These are phyloP conservation scores for Thereva nobilitata DNA, from an alignment of 2,888 invertebrate genomes.

Conservation along the genomic window DNA sequence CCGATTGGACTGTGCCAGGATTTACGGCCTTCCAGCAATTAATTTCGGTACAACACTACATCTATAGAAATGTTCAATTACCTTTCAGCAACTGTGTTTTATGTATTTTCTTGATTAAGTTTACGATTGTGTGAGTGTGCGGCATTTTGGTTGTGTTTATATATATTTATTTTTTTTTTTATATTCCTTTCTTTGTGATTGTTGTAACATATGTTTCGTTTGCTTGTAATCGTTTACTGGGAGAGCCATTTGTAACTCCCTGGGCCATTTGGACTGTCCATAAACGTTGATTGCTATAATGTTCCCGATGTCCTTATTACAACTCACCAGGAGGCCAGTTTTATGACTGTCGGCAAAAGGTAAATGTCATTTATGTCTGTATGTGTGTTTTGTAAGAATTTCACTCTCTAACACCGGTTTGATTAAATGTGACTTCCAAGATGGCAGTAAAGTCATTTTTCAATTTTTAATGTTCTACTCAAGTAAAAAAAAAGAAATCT, in stretches of 20 bases:
- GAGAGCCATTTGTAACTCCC: conserved; percentile 24
- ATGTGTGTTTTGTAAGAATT: too few species aligned
- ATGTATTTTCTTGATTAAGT: conserved; percentile 38
- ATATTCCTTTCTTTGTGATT: conserved; percentile 33
- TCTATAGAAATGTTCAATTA: conserved; percentile 27
- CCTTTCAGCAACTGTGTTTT: conserved; percentile 40
- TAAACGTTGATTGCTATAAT: conserved; percentile 37
- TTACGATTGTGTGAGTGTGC: conserved; percentile 35
- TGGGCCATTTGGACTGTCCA: conserved; percentile 26
- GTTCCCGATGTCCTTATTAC: conserved; percentile 35
- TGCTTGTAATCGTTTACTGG: conserved; percentile 23
- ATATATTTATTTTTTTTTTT: background rate
- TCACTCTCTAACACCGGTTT: too few species aligned
- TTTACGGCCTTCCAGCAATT: conserved; percentile 38
- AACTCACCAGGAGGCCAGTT: conserved; percentile 18
- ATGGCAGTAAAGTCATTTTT: too few species aligned
- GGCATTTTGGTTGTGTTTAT: background rate
- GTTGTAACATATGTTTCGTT: conserved; percentile 32
- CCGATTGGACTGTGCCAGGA: conserved; percentile 25
- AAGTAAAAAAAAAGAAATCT: too few species aligned
- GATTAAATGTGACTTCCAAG: too few species aligned
- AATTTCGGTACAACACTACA: conserved; percentile 30
- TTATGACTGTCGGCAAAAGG: conserved; percentile 19
- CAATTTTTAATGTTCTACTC: too few species aligned
- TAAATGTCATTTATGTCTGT: background rate